These are phyloP conservation scores for Amaurobius ferox DNA, from an alignment of 2,888 invertebrate species.

Conservation along the genomic window DNA sequence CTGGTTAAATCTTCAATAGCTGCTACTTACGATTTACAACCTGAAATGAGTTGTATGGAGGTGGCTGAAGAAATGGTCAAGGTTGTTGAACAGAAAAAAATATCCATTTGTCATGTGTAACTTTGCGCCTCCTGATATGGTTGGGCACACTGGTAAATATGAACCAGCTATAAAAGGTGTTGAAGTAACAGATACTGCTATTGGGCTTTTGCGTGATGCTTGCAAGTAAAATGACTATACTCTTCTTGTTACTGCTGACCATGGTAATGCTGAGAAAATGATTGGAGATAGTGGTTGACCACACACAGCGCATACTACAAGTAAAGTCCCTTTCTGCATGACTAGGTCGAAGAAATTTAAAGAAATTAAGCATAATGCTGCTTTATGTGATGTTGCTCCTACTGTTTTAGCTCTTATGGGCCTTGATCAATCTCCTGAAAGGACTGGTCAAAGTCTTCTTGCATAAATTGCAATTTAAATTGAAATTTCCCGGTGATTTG, in stretches of 20 bases:
- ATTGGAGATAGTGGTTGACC: constrained; percentile 78
- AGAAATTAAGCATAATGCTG: constrained; percentile 75
- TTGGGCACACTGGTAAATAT: constrained; percentile 79
- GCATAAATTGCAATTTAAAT: constrained; percentile 31
- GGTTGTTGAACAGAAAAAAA: constrained; percentile 76
- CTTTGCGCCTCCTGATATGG: constrained; percentile 80
- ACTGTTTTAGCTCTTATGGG: constrained; percentile 78
- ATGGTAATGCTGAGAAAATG: constrained; percentile 79
- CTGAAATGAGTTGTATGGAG: constrained; percentile 78
- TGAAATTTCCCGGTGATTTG: no score
- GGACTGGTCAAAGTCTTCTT: constrained; percentile 76
- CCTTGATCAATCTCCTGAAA: constrained; percentile 76
- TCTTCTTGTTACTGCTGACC: constrained; percentile 77
- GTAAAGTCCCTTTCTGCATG: constrained; percentile 75
- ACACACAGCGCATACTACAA: constrained; percentile 79
- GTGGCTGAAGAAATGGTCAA: constrained; percentile 78
- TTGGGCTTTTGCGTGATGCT: constrained; percentile 77
- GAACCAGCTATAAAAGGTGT: constrained; percentile 77
- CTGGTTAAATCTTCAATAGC: constrained; percentile 79
- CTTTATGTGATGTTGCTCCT: constrained; percentile 79
- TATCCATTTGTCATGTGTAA: constrained; percentile 79
- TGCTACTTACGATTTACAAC: constrained; percentile 78
- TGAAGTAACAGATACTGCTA: constrained; percentile 76
- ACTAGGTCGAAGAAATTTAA: constrained; percentile 74
- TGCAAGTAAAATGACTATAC: constrained; percentile 76